Conservation (phyloP, 2,113 vertebrate species). For the Pelecanoides urinatrix region DNA sequence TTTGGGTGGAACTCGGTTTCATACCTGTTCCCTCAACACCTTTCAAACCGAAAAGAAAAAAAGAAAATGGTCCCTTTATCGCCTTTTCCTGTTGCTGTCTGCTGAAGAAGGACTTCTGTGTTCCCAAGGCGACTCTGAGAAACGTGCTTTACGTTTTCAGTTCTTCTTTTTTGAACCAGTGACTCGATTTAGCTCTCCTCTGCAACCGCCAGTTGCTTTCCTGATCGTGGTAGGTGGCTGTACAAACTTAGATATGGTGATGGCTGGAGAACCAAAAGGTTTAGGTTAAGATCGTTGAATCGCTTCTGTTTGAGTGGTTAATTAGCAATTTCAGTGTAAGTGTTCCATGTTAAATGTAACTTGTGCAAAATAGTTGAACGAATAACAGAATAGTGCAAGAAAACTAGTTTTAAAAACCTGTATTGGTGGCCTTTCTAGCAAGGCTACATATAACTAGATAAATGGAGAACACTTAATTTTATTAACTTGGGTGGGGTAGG, state of each 20-base stretch:
- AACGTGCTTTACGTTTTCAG: neutral
- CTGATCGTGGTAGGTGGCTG: rapidly evolving
- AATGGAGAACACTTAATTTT: neutral
- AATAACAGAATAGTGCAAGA: neutral
- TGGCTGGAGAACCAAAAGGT: neutral
- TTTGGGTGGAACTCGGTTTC: neutral
- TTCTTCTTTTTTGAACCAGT: neutral
- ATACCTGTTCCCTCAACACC: rapidly evolving
- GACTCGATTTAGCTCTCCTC: rapidly evolving
- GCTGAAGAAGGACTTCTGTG: neutral
- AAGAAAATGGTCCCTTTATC: neutral
- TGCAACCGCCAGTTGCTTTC: neutral
- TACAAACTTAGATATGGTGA: rapidly evolving
- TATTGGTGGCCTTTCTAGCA: neutral
- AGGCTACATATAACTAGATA: neutral
- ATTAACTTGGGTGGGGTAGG: neutral
- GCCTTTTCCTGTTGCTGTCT: neutral
- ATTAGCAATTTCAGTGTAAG: neutral
- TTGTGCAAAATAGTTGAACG: neutral
- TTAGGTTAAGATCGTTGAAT: neutral
- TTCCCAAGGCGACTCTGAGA: neutral
- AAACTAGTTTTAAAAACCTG: neutral
- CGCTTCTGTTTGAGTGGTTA: rapidly evolving
- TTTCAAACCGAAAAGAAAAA: rapidly evolving
- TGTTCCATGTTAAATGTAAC: neutral